Evolutionary conservation across 2,888 invertebrate species (phyloP), one percentile per base, ranked within the genome.

Genomic region (Parnassius orleans): DNA sequence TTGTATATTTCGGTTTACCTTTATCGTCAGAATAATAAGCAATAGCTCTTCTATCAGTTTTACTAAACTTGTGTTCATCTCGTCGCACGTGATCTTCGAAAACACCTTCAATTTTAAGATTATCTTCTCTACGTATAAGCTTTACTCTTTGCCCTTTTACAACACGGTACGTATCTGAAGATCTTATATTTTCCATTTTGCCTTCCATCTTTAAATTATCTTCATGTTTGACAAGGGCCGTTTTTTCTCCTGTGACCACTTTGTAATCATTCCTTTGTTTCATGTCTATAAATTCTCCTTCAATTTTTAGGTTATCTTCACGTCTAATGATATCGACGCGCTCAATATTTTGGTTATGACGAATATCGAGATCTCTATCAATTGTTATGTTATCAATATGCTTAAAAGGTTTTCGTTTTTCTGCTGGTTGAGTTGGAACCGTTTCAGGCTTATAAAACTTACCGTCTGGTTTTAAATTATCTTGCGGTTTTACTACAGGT

Each of bases 131-230:
- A 14, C 86, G 90, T 10, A 86, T 87, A 62, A 92, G 80, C 76
- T 93, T 90, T 0, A 93, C 92, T 68, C 93, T 85, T 78, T 93
- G 93, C 3, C 92, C 93, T 72, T 86, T 92, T 1, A 93, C 92
- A 11, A 93, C 76, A 50, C 91, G 87, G 67, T 92, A 93, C 10
- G 93, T 93, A 68, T 93, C 92, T 14, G 93, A 92, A 2, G 92
- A 86, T 63, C 92, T 83, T 10, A 76, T 77, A 66, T 93, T 93
- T 67, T 90, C 93, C 81, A 94, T 93, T 72, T 87, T 91, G 9
- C 94, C 94, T 78, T 94, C 94, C 81, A 93, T 88, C 75, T 87
- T 93, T 11, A 95, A 81, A 78, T 95, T 95, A 72, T 95, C 95
- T 68, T 93, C 90, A 42, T 94, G 95, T 72, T 84, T 91, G 0